Evolutionary conservation across 2,888 invertebrate species (phyloP), one percentile per base, ranked within the genome.

Genomic region (Lymantria monacha): DNA sequence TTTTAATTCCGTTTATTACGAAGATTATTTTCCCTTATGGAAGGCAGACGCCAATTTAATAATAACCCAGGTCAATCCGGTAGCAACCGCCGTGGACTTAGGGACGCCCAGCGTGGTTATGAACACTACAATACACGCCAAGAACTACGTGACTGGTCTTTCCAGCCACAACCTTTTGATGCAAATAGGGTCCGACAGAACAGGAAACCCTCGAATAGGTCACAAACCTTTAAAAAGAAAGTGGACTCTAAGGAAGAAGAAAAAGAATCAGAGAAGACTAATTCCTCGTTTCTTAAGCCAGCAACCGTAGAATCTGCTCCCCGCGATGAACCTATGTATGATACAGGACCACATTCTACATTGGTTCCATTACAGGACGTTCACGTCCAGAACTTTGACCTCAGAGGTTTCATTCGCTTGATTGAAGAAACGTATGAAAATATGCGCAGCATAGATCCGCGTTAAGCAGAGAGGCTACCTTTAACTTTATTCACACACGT

Each of bases 301-400:
- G 51, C 44, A 12, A 47, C 48, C 0, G 30, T 45, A 0, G 37
- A 42, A 1, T 13, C 8, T 1, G 36, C 36, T 2, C 36, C 36
- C 3, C 36, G 50, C 12, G 59, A 59, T 40, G 55, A 51, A 38
- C 55, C 58, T 0, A n/a, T 59, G 1, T 61, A 61, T 45, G 59
- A 61, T 11, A 48, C 59, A 0, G 61, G 61, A 10, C 61, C 61
- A 7, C 55, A 57, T 31, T 22, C 22, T 22, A 22, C 22, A 3
- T 15, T 56, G 9, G 14, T 53, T 0, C 46, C 57, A 0, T 42
- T n/a, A 0, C 46, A 46, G n/a, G 57, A 55, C 9, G 33, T 41
- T 0, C 50, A 49, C n/a, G 30, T 46, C 14, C 57, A 60, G n/a
- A 60, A 58, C 14, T 56, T 57, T 14, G 56, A 61, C 0, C 56